Evolutionary conservation across 2,797 vertebrate species (phyloP).

Genomic region (Columba guinea): DNA sequence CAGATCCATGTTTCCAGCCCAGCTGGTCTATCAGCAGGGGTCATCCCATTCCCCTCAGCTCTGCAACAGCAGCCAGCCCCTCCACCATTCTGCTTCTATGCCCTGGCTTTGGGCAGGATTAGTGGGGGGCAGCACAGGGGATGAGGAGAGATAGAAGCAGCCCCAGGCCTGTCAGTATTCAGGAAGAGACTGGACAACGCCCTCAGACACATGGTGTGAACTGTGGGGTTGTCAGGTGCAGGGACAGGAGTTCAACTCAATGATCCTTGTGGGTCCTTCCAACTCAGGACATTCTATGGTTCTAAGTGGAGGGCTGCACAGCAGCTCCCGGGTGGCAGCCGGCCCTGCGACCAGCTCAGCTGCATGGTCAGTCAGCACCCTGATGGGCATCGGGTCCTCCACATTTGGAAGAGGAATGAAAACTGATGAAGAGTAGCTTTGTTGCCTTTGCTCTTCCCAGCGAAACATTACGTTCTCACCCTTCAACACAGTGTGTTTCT

Average conservation of each 20-base stretch:
- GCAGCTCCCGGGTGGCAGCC: neutral
- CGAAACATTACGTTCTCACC: neutral
- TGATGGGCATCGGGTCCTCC: neutral
- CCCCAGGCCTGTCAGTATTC: no score
- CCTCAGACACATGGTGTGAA: no score
- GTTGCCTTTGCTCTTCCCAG: neutral
- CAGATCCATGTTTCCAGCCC: neutral
- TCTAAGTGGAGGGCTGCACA: rapidly evolving
- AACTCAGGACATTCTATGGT: no score
- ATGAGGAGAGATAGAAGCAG: neutral
- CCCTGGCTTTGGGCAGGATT: neutral
- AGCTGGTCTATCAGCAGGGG: neutral
- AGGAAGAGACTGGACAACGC: no score
- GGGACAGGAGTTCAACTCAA: no score
- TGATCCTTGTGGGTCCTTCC: no score
- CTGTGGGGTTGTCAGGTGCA: no score
- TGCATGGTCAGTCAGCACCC: neutral
- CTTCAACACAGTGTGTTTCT: neutral
- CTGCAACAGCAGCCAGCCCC: neutral
- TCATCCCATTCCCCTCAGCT: neutral
- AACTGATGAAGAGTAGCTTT: neutral
- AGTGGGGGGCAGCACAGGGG: neutral
- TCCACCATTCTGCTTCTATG: neutral
- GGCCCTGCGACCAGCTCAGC: neutral
- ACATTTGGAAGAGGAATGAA: neutral